These are phyloP conservation scores for Lottia scabra DNA, from an alignment of 2,888 invertebrate genomes.

Conservation along the genomic window DNA sequence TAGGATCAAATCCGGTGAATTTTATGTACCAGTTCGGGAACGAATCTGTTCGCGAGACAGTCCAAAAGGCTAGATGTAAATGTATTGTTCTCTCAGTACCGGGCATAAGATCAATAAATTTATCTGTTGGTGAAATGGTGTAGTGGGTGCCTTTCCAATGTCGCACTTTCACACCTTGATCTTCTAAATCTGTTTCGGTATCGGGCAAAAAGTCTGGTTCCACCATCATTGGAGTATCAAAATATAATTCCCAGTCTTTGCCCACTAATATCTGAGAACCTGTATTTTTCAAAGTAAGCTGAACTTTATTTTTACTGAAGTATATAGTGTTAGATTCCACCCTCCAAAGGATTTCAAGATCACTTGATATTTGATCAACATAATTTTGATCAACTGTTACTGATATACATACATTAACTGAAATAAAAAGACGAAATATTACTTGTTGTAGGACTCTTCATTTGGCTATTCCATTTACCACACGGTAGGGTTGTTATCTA, in stretches of 20 bases:
- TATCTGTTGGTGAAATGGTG: not conserved
- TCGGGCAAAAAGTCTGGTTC: not conserved
- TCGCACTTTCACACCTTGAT: not conserved
- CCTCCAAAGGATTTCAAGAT: not conserved
- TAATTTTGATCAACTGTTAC: not conserved
- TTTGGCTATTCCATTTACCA: too few species aligned
- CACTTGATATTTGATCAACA: not conserved
- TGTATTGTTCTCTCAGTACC: conserved; percentile 26
- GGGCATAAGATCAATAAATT: conserved; percentile 19
- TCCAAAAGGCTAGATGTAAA: conserved; percentile 36
- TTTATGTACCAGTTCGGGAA: conserved; percentile 50
- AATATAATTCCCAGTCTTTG: not conserved
- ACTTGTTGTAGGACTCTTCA: too few species aligned
- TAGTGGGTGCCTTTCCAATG: not conserved
- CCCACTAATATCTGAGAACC: not conserved
- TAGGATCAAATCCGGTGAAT: conserved; percentile 18
- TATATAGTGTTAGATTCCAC: not conserved
- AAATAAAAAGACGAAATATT: not conserved
- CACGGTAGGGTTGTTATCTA: too few species aligned
- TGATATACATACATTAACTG: not conserved
- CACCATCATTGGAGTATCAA: not conserved
- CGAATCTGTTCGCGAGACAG: conserved; percentile 44
- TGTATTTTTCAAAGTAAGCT: not conserved
- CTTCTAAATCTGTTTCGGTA: not conserved
- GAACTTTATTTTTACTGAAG: not conserved